Base-by-base conservation (phyloP, 2,113 vertebrate species). In the Mus pahari region DNA sequence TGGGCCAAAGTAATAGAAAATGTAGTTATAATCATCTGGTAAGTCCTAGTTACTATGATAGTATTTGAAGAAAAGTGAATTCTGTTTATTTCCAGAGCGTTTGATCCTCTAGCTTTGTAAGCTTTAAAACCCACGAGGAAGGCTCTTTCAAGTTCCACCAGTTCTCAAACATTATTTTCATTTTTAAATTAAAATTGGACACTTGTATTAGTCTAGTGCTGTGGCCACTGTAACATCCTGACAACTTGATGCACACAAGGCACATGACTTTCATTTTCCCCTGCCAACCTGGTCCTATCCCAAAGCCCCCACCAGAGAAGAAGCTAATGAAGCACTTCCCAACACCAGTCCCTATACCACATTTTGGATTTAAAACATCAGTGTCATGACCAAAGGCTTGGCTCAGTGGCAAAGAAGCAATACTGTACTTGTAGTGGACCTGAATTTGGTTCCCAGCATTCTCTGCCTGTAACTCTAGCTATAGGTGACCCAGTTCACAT, bases 181-280 rank as follows among this genome's bases (percentile, higher is more conserved):
- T 68, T 79, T 95, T 96, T 79, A 92, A 66, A 77, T 91, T 84
- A 81, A 31, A 94, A 90, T 74, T 77, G 94, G 58, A 77, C 58
- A 81, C 92, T 93, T 89, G 24, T 16, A 77, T 89, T 71, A 87
- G 33, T 81, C 55, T 92, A 90, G 55, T 77, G 4, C 33, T 36
- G 88, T 90, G 78, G 48, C 71, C 86, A 70, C 70, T 39, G 94
- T 66, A 81, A n/a, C 39, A 91, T 42, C 28, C 55, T 62, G 39
- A 31, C 24, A 79, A 33, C 6, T 74, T 13, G 1, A 22, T 28
- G 39, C 14, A 62, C n/a, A 45, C 50, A 75, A 71, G 45, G 26
- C 33, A 33, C 26, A 4, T 4, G 4, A 24, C 33, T 78, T 86
- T 48, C 22, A 48, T 66, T 0, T n/a, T 19, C 45, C 66, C 16